Conservation (phyloP, 2,797 vertebrate genomes). For the Ambastaia sidthimunki region DNA sequence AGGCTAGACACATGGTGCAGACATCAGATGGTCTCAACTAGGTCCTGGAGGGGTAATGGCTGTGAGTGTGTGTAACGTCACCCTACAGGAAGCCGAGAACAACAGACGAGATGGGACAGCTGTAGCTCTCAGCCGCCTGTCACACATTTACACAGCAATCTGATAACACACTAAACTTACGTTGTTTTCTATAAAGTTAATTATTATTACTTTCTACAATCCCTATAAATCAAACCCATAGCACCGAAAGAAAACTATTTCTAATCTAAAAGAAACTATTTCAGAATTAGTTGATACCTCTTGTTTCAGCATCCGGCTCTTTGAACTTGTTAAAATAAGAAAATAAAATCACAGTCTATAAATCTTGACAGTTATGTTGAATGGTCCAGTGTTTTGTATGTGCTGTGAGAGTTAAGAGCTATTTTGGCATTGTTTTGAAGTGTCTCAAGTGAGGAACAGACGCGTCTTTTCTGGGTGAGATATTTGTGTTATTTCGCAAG, state of each 20-base stretch:
- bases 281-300: too few relatives aligned
- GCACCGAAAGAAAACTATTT: too few relatives aligned
- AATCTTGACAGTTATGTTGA: not conserved
- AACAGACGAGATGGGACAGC: slow-evolving; percentile 74
- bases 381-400: slow-evolving; percentile 8
- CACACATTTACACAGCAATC: slow-evolving; percentile 1
- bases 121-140: slow-evolving; percentile 71
- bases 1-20: not conserved
- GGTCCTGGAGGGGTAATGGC: slow-evolving; percentile 59
- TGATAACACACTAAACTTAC: not conserved
- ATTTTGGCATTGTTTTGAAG: slow-evolving; percentile 41
- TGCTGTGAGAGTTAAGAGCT: slow-evolving; percentile 37
- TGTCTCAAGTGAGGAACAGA: slow-evolving; percentile 50
- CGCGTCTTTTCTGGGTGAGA: slow-evolving; percentile 42
- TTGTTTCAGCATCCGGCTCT: too few relatives aligned
- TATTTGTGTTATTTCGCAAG: slow-evolving; percentile 7
- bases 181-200: too few relatives aligned
- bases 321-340: too few relatives aligned
- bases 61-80: slow-evolving; percentile 64
- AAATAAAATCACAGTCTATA: too few relatives aligned
- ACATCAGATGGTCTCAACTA: slow-evolving; percentile 71
- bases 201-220: too few relatives aligned
- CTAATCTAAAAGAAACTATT: too few relatives aligned
- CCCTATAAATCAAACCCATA: too few relatives aligned
- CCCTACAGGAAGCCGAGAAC: slow-evolving; percentile 72